These are phyloP conservation scores for Drosophila simulans DNA, from an alignment of 1,140 invertebrate genomes.

Conservation along the genomic window DNA sequence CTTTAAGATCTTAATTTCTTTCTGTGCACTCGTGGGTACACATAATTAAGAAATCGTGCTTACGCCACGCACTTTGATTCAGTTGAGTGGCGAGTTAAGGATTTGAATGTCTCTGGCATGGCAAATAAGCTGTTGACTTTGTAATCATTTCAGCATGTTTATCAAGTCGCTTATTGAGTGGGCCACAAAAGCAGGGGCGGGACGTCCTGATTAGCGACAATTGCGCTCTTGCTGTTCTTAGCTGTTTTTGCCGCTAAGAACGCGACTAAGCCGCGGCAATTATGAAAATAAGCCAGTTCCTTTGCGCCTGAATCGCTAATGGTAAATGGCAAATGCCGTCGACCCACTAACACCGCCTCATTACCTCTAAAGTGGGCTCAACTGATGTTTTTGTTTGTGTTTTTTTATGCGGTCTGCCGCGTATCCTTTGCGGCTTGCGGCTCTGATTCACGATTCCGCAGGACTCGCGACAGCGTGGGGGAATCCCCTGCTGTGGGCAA, in stretches of 20 bases:
- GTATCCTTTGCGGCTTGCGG: conserved; percentile 50
- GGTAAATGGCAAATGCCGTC: conserved; percentile 51
- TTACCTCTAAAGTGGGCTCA: conserved; percentile 42
- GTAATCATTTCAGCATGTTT: conserved; percentile 69
- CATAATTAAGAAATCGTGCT: conserved; percentile 71
- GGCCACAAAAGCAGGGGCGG: neutral
- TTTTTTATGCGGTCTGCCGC: conserved; percentile 39
- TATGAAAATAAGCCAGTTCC: conserved; percentile 66
- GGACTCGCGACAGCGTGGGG: conserved; percentile 14
- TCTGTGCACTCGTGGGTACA: conserved; percentile 60
- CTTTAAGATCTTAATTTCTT: conserved; percentile 8
- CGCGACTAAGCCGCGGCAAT: conserved; percentile 47
- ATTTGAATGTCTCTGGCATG: conserved; percentile 56
- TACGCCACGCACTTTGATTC: conserved; percentile 56
- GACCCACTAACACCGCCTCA: conserved; percentile 11
- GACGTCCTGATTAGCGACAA: conserved; percentile 33
- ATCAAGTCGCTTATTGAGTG: conserved; percentile 53
- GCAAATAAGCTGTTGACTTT: conserved; percentile 76
- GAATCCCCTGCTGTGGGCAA: conserved; percentile 38
- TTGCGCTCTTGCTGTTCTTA: conserved; percentile 22
- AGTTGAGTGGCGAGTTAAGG: conserved; percentile 30
- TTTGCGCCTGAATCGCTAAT: conserved; percentile 13
- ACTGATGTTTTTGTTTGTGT: conserved; percentile 19
- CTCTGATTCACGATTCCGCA: conserved; percentile 30
- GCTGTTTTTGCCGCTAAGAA: conserved; percentile 22